These are phyloP conservation scores for Nyctereutes procyonoides DNA, from an alignment of 2,113 vertebrate species.

Conservation along the genomic window DNA sequence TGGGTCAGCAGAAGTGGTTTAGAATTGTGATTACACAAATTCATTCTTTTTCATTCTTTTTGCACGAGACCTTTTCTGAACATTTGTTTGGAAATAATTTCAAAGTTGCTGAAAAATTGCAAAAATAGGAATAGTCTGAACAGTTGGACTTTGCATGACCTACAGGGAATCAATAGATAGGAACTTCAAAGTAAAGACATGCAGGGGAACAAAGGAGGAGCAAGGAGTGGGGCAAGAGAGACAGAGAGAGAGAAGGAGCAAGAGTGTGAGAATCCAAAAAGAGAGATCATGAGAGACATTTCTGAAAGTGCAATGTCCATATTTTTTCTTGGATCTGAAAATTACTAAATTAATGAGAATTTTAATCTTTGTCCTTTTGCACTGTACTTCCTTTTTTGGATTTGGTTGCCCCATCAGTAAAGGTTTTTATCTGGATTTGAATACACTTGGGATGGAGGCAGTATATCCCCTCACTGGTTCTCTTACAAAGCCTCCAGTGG, in stretches of 20 bases:
- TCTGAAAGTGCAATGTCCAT: background rate
- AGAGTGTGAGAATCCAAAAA: background rate
- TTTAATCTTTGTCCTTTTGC: background rate
- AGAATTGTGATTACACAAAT: background rate
- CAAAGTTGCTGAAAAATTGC: background rate
- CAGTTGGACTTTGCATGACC: background rate
- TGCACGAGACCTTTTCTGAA: background rate
- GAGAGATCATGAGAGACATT: background rate
- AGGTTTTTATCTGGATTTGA: background rate
- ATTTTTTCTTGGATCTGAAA: background rate
- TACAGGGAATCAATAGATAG: background rate
- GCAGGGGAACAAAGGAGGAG: background rate
- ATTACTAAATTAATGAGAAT: background rate
- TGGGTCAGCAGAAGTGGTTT: background rate
- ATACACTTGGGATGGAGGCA: background rate
- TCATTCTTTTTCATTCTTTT: background rate
- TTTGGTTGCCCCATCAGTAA: background rate
- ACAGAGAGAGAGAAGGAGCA: rapidly evolving
- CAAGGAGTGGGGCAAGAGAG: background rate
- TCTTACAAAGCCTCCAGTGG: background rate
- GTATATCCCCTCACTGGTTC: no score
- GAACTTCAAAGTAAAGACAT: background rate
- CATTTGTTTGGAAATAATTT: background rate
- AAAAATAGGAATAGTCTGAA: background rate
- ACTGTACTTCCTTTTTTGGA: background rate